Base-by-base conservation (phyloP, 53 echinoderm and acorn worm genomes). In the Actinopyga echinites region DNA sequence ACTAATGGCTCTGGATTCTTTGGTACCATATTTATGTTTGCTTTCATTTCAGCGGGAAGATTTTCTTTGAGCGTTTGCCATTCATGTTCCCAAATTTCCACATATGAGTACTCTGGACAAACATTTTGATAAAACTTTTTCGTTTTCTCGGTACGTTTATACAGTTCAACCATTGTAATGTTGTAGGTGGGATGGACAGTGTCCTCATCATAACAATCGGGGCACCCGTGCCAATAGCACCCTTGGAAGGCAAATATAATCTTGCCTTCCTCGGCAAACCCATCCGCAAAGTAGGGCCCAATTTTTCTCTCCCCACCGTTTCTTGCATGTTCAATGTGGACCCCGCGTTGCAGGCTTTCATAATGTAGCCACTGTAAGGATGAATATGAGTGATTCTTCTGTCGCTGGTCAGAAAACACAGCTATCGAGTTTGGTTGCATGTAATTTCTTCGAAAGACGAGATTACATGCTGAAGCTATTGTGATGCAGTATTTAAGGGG, bases 381-480 rank as follows among this genome's bases (percentile, higher is more conserved):
- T 38, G 19, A 58, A 28, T 69, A 37, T 8, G 82, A 87, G 25
- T 82, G 65, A 11, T 45, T 57, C 8, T 87, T 65, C 20, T 57
- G 24, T 22, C 23, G 21, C 26, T 65, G 40, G 45, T 75, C 42
- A 44, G 74, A 54, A 24, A 87, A 23, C 7, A 87, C 74, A 7
- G 53, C 82, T 12, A 87, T 87, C 4, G 87, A 54, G 7, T 82
- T 30, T 1, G 82, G 74, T 11, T 44, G 8, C 4, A 87, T 11
- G 57, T 69, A 87, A 53, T 87, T 87, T 6, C 82, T 58, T 8
- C 87, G 62, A 53, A 82, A 87, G 8, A 87, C 87, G 15, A 82
- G 74, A 56, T 82, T 69, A n/a, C 87, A 87, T 8, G 85, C 89
- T 8, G 86, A 82, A 1, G 93, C 91, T 28, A 91, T 93, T 10